Percentiles rank a stretch among this genome's conserved stretches.
Conservation (phyloP, 1,140 invertebrate genomes). For the Odontomachus brunneus region DNA sequence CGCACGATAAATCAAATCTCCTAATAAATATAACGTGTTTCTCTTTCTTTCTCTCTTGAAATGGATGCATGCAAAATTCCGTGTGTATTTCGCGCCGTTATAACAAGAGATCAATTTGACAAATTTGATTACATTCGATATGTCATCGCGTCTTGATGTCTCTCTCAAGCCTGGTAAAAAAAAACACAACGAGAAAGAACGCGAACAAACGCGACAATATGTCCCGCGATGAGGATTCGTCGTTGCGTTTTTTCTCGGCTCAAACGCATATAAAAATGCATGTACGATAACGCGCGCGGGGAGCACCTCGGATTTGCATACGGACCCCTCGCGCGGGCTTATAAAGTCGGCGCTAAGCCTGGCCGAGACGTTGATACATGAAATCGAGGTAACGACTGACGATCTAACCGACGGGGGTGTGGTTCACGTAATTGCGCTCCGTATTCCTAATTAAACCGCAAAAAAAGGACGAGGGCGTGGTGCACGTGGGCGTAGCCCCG, state of each 20-base stretch:
- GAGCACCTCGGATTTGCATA: constrained; percentile 46
- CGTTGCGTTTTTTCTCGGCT: constrained; percentile 21
- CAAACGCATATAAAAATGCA: constrained; percentile 43
- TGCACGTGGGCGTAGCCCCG: constrained; percentile 63
- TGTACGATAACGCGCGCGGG: constrained; percentile 39
- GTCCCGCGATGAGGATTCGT: constrained; percentile 9
- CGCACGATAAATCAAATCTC: no score
- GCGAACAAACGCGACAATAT: constrained; percentile 8
- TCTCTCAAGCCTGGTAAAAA: no score
- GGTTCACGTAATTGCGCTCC: constrained; percentile 70
- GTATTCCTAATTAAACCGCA: constrained; percentile 72
- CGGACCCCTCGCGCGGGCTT: constrained; percentile 19
- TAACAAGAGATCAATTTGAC: no score
- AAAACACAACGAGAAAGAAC: no score
- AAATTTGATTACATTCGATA: no score
- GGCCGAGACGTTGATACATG: constrained; percentile 50
- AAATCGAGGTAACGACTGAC: constrained; percentile 63
- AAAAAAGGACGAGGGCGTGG: constrained; percentile 69
- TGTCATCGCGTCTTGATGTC: no score
- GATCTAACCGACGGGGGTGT: constrained; percentile 69
- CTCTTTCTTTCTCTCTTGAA: no score
- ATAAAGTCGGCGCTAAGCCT: constrained; percentile 47
- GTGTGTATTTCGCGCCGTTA: no score
- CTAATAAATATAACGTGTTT: no score
- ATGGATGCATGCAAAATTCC: no score